Base-by-base conservation (phyloP, 2,888 invertebrate genomes). In the Caenorhabditis sp. region DNA sequence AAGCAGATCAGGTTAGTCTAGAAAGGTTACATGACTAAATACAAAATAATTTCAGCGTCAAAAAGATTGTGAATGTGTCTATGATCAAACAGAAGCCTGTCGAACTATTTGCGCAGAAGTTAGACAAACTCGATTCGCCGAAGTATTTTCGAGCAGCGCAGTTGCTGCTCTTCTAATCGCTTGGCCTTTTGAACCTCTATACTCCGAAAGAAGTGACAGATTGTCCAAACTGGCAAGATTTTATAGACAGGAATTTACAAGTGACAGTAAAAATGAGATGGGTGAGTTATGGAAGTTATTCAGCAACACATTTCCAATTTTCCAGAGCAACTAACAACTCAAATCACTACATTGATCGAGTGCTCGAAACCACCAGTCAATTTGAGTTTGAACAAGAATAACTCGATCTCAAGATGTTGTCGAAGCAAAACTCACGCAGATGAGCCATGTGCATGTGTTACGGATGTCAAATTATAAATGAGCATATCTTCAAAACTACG, bases 81-180 rank as follows among this genome's bases (percentile, higher is more conserved):
- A 61, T 24, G 36, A 36, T 19, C 58, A 69, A 12, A 71, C 65
- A 17, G 77, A 79, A 37, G 75, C 75, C 0, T 79, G 73, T 49
- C 51, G 55, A 26, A n/a, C 54, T 54, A 76, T 81, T 51, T 76
- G 75, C 43, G 64, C 71, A 12, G 81, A 79, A 58, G 67, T 79
- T 8, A 21, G 81, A 37, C 58, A 62, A 31, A 81, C 81, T 1
- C 61, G 58, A 23, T 64, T 79, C 49, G 77, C 75, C 14, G 59
- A 66, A 36, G 66, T 81, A 5, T 76, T 78, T 19, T 71, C 71
- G 27, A 72, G 67, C 37, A 67, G 74, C 0, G 76, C 81, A 19
- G 79, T 80, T 14, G 77, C 83, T 6, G 81, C 80, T 0, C 66
- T 83, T 14, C 66, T 83, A 19, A 66, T 83, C 31, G 80, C 83